Conservation (phyloP, 1,140 invertebrate genomes). For the Coenobita brevimanus region DNA sequence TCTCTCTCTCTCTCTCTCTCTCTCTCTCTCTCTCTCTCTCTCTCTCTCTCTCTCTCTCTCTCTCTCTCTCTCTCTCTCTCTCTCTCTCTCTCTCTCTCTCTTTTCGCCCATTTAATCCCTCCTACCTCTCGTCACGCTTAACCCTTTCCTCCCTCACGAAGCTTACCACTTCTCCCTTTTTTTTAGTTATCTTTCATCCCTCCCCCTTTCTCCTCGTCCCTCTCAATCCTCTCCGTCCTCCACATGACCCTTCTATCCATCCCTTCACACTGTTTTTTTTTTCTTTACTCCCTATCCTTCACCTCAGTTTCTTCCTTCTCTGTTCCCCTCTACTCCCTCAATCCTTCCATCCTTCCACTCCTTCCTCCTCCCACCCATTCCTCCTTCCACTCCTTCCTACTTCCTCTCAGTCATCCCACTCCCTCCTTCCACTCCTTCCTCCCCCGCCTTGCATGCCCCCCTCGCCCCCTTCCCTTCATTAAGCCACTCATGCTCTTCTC, state of each 20-base stretch:
- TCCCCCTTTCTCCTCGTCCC: background rate
- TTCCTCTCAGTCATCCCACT: background rate
- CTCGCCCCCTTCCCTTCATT: background rate
- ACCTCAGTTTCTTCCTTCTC: background rate
- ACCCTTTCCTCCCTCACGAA: background rate
- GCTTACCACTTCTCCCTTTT: background rate
- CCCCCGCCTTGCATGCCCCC: background rate
- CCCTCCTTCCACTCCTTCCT: background rate
- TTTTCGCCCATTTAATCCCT: background rate
- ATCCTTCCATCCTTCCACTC: background rate
- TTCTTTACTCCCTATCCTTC: background rate
- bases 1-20: constrained; percentile 45
- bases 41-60: background rate
- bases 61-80: background rate
- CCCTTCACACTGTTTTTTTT: background rate
- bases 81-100: constrained; percentile 1
- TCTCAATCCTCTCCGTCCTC: background rate
- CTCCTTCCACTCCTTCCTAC: too few relatives aligned
- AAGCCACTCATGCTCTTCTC: background rate
- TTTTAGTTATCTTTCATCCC: background rate
- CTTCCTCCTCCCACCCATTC: background rate
- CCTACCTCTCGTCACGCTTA: background rate
- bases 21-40: constrained; percentile 45
- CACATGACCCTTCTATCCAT: background rate
- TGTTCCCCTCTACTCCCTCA: background rate